Base-by-base conservation (phyloP, 37 sponge, comb jelly and placozoan genomes). In the Tethya wilhelma region DNA sequence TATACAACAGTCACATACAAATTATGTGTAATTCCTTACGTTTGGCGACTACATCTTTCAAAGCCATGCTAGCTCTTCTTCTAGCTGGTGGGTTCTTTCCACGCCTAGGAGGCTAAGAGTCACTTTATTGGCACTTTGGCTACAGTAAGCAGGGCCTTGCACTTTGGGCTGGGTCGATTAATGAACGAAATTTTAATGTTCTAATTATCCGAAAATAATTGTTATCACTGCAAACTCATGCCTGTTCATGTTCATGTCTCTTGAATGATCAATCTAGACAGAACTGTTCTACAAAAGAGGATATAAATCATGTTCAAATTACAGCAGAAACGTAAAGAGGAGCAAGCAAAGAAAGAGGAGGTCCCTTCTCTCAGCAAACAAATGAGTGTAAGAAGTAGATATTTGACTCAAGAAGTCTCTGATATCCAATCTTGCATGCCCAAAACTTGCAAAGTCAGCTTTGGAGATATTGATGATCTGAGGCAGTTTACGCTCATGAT, bases 291-390 rank as follows among this genome's bases (percentile, higher is more conserved):
- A 64, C n/a, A n/a, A n/a, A n/a, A n/a, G n/a, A n/a, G n/a, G 17
- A 36, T 72, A 72, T 29, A n/a, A 0, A 77, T 11, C 28, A 92
- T 92, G 93, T 92, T 92, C 75, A 83, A 83, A 75, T 41, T 92
- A 44, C 80, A 83, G 79, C 88, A 92, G 59, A 92, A 92, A 65
- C 53, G 74, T 0, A 92, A 92, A 55, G 93, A 92, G 42, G 88
- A 87, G 45, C 78, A 44, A 20, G 75, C 41, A 1, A 70, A 59
- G 60, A 74, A 75, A 36, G 75, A 57, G 26, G 59, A 55, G 7
- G 58, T 75, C 38, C 49, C 69, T 5, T 44, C 67, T 42, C 38
- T 73, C 1, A 41, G 33, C 39, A 92, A 92, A 58, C 87, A 88
- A 44, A 87, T 88, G 85, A 89, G 87, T 0, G 72, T 92, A 12